A percentile compares a stretch with the other conserved stretches of the same genome.
These are phyloP conservation scores for Diacarnus erythraeanus DNA, from an alignment of 37 sponge, comb jelly and placozoan species.

Conservation along the genomic window DNA sequence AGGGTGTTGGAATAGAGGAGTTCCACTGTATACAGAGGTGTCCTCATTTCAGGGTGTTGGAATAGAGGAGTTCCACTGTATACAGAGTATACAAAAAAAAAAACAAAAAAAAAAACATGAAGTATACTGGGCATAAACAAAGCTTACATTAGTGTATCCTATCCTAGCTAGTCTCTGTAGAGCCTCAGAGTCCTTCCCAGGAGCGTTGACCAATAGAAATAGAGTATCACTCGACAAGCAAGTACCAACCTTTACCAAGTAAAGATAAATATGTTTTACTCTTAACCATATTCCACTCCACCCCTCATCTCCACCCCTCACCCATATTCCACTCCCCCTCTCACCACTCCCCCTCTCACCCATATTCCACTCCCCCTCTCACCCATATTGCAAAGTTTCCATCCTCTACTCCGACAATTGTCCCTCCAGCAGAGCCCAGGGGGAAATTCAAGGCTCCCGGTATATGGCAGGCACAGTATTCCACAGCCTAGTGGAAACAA, in stretches of 20 bases:
- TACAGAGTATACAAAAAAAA: too few species aligned
- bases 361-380: too few species aligned
- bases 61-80: too few species aligned
- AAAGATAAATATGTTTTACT: neutral
- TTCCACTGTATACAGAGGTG: too few species aligned
- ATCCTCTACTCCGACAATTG: slow-evolving; percentile 73
- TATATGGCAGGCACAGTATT: slow-evolving; percentile 50
- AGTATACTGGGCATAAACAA: too few species aligned
- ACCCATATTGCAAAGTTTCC: slow-evolving; percentile 94
- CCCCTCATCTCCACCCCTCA: too few species aligned
- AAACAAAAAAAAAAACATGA: too few species aligned
- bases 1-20: too few species aligned
- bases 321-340: too few species aligned
- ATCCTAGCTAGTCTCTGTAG: slow-evolving; percentile 83
- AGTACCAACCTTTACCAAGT: slow-evolving; percentile 63
- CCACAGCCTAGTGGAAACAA: slow-evolving; percentile 3
- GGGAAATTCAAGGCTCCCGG: slow-evolving; percentile 66
- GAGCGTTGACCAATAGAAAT: slow-evolving; percentile 47
- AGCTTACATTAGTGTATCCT: slow-evolving; percentile 71
- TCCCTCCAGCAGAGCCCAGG: slow-evolving; percentile 76
- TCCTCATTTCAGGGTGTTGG: too few species aligned
- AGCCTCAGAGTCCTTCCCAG: slow-evolving; percentile 67
- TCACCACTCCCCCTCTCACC: too few species aligned
- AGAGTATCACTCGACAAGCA: slow-evolving; percentile 20
- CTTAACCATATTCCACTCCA: too few species aligned